Evolutionary conservation across 2,113 vertebrate genomes (phyloP).

Genomic region (Electrona antarctica): DNA sequence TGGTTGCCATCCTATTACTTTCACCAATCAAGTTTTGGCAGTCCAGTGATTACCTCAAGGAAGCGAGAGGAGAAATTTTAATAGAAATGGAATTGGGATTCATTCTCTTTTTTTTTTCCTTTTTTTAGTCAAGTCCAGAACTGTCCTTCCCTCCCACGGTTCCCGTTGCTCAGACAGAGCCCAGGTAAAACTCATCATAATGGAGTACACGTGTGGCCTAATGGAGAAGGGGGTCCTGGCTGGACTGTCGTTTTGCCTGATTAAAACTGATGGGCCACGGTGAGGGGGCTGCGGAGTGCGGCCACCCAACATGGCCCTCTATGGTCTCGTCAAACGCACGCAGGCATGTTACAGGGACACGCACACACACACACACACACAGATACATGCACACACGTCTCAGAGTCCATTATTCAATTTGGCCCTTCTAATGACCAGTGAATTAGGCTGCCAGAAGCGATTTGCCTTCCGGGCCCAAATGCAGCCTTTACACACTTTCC

Average conservation of each 20-base stretch:
- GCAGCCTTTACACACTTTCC: slow-evolving; percentile 53
- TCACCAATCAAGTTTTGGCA: slow-evolving; percentile 68
- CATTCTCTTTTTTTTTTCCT: not conserved
- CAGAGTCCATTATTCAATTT: slow-evolving; percentile 81
- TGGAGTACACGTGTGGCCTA: slow-evolving; percentile 73
- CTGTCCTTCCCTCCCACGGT: not conserved
- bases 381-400: slow-evolving; percentile 31
- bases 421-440: slow-evolving; percentile 76
- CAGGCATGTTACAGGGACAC: not conserved
- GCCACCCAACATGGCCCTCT: slow-evolving; percentile 48
- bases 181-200: slow-evolving; percentile 70
- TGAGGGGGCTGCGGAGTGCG: slow-evolving; percentile 49
- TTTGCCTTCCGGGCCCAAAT: slow-evolving; percentile 67
- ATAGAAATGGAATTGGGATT: slow-evolving; percentile 60
- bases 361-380: slow-evolving; percentile 33
- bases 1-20: slow-evolving; percentile 65
- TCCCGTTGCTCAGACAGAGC: slow-evolving; percentile 45
- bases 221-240: slow-evolving; percentile 66
- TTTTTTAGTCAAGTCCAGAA: slow-evolving; percentile 9
- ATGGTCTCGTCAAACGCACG: slow-evolving; percentile 35
- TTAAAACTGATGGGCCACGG: slow-evolving; percentile 79
- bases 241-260: slow-evolving; percentile 69
- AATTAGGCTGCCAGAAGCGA: slow-evolving; percentile 80
- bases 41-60: slow-evolving; percentile 63
- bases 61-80: slow-evolving; percentile 52